Percentiles rank a stretch among this genome's conserved stretches.
These are phyloP conservation scores for Nysson spinosus DNA, from an alignment of 2,888 invertebrate species.

Conservation along the genomic window DNA sequence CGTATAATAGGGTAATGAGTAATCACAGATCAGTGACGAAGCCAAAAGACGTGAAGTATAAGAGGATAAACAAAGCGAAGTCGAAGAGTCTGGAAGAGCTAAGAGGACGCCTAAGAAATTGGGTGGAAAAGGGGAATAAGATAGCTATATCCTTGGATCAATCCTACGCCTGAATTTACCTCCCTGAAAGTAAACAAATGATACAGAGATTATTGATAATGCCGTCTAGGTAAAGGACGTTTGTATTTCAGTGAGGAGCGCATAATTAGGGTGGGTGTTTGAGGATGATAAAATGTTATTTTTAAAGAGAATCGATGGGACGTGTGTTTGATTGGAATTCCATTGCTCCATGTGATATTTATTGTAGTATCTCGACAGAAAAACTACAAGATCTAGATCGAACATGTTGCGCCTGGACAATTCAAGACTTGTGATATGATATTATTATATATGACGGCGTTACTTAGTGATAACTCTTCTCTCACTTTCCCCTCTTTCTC, in stretches of 20 bases:
- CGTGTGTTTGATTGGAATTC: constrained; percentile 48
- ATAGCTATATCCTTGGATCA: constrained; percentile 85
- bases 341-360: constrained; percentile 63
- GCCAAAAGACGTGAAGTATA: constrained; percentile 94
- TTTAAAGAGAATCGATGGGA: constrained; percentile 5
- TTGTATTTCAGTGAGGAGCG: too few species aligned
- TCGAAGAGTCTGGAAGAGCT: constrained; percentile 92
- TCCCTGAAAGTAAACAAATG: constrained; percentile 44
- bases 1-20: constrained; percentile 92
- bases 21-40: constrained; percentile 94
- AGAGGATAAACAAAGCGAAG: constrained; percentile 93
- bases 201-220: background rate
- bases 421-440: constrained; percentile 59
- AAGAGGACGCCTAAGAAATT: constrained; percentile 89
- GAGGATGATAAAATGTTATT: background rate
- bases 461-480: too few species aligned
- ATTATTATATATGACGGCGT: constrained; percentile 36
- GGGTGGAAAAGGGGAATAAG: constrained; percentile 88
- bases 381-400: constrained; percentile 38
- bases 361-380: constrained; percentile 52
- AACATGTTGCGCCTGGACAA: constrained; percentile 31
- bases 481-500: too few species aligned
- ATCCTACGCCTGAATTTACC: constrained; percentile 74
- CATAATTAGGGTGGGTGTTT: background rate
- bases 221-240: too few species aligned